Evolutionary conservation across 2,888 invertebrate species (phyloP).

Genomic region (Dascillus cervinus): DNA sequence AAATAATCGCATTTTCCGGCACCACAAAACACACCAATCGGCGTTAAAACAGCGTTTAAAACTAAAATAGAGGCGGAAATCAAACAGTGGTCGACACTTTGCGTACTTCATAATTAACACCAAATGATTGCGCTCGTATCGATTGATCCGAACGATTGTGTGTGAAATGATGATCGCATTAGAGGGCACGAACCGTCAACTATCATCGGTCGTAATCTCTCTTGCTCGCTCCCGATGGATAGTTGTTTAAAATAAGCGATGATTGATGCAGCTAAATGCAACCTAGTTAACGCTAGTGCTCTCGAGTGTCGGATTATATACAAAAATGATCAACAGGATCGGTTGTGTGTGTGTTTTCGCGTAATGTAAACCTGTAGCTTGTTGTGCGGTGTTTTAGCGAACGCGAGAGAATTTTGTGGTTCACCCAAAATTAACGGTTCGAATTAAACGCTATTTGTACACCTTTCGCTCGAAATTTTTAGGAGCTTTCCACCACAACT

Average conservation of each 20-base stretch:
- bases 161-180: slow-evolving; percentile 35
- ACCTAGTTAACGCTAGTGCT: slow-evolving; percentile 25
- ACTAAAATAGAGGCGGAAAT: slow-evolving; percentile 37
- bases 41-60: slow-evolving; percentile 23
- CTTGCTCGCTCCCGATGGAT: slow-evolving; percentile 22
- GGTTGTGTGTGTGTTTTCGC: slow-evolving; percentile 9
- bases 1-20: neutral
- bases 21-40: slow-evolving; percentile 4
- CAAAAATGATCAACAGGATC: slow-evolving; percentile 22
- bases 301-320: slow-evolving; percentile 20
- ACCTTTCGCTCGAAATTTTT: too few species aligned
- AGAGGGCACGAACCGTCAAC: too few species aligned
- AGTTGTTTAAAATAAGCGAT: slow-evolving; percentile 35
- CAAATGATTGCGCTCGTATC: slow-evolving; percentile 39
- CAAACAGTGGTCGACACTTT: slow-evolving; percentile 39
- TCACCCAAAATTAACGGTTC: too few species aligned
- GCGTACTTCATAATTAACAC: slow-evolving; percentile 39
- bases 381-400: slow-evolving; percentile 6
- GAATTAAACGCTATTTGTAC: too few species aligned
- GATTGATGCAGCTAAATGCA: slow-evolving; percentile 34
- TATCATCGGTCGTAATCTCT: slow-evolving; percentile 33
- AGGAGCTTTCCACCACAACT: too few species aligned
- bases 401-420: slow-evolving; percentile 1
- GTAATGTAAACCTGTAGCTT: too few species aligned
- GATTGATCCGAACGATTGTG: slow-evolving; percentile 33